Evolutionary conservation across 2,888 invertebrate genomes (phyloP), one percentile per base, ranked within the genome.

Genomic region (Creontiades dilutus): DNA sequence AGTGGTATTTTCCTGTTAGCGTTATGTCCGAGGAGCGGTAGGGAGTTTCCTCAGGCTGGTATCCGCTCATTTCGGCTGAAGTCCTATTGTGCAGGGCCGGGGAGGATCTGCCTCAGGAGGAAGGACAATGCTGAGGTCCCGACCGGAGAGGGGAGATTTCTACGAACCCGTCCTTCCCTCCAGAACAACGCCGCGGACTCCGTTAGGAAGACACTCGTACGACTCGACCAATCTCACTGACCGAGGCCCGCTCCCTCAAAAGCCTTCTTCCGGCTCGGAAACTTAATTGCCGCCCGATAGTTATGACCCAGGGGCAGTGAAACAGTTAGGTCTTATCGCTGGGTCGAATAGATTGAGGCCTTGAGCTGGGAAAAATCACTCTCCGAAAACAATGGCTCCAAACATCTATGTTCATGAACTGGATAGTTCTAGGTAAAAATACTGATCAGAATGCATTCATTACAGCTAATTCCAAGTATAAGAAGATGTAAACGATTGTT

Each of bases 51-150:
- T 23, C 23, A 16, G 2, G 57, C n/a, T 12, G 19, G 68, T 23
- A 23, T 68, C 68, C 68, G 68, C 68, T 68, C 23, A 68, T 68
- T 68, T 68, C 68, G 68, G 23, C 68, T 23, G 68, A 68, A 68
- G 68, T 68, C 68, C 68, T 13, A 68, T 68, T 68, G 68, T 68
- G 68, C 5, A 68, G 68, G 68, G 9, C 13, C 68, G 68, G 68
- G 68, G 2, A 52, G 68, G 68, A 57, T 68, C 27, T 68, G 23
- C 23, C 19, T 23, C 0, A 27, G 68, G 19, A 23, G 23, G 68
- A 68, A 12, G 68, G 68, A 68, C 68, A 68, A 68, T 68, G 68
- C 27, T 68, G 68, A 2, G 27, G 68, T 27, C 16, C 68, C 23
- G 68, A n/a, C 19, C n/a, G 23, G 27, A 68, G 68, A 3, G 68